Evolutionary conservation across 2,888 invertebrate species (phyloP).

Genomic region (Chrysolina oricalcia): DNA sequence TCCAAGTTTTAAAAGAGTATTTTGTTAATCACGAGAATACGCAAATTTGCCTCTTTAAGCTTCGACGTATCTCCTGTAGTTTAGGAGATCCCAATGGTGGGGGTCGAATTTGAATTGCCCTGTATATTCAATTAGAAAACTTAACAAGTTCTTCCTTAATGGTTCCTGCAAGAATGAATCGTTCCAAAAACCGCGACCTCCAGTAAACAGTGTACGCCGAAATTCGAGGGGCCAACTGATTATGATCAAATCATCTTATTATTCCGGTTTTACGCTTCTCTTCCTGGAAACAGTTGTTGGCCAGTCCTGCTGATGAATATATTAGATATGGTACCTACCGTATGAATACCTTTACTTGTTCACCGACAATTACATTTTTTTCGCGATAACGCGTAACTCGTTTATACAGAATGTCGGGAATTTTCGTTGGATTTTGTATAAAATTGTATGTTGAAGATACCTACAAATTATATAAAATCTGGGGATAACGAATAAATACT

Average conservation of each 20-base stretch:
- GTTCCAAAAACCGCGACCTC: background rate
- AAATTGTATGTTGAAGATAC: no score
- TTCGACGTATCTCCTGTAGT: no score
- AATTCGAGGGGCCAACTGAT: conserved; percentile 40
- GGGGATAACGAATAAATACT: no score
- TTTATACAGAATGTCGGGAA: background rate
- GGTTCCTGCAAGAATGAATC: background rate
- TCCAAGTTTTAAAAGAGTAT: no score
- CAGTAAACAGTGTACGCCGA: background rate
- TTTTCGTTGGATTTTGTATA: no score
- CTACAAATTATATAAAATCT: no score
- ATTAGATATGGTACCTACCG: conserved; percentile 34
- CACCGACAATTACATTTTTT: conserved; percentile 16
- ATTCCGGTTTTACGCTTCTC: conserved; percentile 48
- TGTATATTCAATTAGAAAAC: background rate
- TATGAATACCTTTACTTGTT: background rate
- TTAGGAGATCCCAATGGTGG: no score
- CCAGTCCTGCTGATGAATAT: conserved; percentile 42
- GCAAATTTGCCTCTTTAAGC: no score
- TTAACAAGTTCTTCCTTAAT: background rate
- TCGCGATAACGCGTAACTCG: conserved; percentile 1
- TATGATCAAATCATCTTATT: conserved; percentile 54
- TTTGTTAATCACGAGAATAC: no score
- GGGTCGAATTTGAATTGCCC: no score
- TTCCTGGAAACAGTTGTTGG: conserved; percentile 49